Percentiles rank a stretch among this genome's conserved stretches.
These are phyloP conservation scores for Bellardia pandia DNA, from an alignment of 2,888 invertebrate species.

Conservation along the genomic window DNA sequence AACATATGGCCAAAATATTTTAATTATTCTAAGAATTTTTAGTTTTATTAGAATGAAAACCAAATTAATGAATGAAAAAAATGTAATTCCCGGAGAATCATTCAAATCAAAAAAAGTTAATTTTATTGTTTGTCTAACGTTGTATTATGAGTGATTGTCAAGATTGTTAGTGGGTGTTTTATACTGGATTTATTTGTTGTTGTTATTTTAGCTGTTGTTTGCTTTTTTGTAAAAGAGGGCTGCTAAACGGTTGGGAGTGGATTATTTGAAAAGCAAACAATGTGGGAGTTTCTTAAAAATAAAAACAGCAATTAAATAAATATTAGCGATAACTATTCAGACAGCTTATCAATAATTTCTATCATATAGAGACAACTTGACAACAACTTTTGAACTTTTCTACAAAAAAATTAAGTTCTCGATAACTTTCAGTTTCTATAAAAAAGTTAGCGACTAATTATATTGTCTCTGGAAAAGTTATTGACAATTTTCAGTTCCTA, in stretches of 20 bases:
- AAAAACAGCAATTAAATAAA: no score
- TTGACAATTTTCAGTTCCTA: no score
- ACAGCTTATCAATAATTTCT: no score
- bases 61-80: background rate
- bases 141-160: slow-evolving; percentile 53
- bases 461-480: no score
- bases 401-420: no score
- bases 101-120: slow-evolving; percentile 7
- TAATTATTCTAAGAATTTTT: background rate
- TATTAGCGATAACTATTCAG: no score
- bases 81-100: slow-evolving; percentile 9
- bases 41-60: background rate
- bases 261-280: no score
- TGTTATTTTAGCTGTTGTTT: background rate
- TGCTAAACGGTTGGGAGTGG: background rate
- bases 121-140: slow-evolving; percentile 33
- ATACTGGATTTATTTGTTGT: background rate
- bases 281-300: no score
- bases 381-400: no score
- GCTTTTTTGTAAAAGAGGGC: background rate
- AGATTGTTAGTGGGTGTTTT: slow-evolving; percentile 53
- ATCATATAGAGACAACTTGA: no score
- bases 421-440: no score
- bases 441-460: no score
- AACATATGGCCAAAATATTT: slow-evolving; percentile 42